Conservation (phyloP, 2,113 vertebrate species). For the Podarcis raffonei region DNA sequence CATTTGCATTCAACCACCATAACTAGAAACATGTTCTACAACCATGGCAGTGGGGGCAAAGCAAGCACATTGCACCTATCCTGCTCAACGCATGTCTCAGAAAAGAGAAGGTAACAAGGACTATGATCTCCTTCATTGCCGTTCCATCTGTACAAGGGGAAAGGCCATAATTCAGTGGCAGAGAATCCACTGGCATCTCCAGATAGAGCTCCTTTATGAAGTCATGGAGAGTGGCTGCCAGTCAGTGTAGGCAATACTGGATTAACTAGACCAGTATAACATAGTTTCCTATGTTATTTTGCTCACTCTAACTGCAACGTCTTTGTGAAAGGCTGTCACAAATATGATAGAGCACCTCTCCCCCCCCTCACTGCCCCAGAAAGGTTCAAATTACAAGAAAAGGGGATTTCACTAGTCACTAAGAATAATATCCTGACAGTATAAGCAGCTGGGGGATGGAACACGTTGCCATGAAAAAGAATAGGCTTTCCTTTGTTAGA, state of each 20-base stretch:
- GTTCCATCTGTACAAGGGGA: neutral
- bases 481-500: neutral
- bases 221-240: neutral
- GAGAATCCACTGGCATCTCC: no score
- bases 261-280: no score
- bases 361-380: neutral
- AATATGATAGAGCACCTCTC: neutral
- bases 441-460: neutral
- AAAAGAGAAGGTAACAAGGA: neutral
- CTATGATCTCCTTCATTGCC: neutral
- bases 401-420: neutral
- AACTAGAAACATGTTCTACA: no score
- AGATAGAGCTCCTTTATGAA: no score
- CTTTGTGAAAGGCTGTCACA: neutral
- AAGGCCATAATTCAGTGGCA: neutral
- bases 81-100: no score
- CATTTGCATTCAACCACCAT: neutral
- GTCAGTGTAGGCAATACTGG: no score
- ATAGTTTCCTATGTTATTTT: no score
- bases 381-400: neutral
- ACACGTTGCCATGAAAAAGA: neutral
- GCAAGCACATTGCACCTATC: no score
- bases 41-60: no score
- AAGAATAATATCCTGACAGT: neutral
- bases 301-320: neutral